Evolutionary conservation across 2,113 vertebrate genomes (phyloP), one percentile per base, ranked within the genome.

Genomic region (Centropus unirufus): DNA sequence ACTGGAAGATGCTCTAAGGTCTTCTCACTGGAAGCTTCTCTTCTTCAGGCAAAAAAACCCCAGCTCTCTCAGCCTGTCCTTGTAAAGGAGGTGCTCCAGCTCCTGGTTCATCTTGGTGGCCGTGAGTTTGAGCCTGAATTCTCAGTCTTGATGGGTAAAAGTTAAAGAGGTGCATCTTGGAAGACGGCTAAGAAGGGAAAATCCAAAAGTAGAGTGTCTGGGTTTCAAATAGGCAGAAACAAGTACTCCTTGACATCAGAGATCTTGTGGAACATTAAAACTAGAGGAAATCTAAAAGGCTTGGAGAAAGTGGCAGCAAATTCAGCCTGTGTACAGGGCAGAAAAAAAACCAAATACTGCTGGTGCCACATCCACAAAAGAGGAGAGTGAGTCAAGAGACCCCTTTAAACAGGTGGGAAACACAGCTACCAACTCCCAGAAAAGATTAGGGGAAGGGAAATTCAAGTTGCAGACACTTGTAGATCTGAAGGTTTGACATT

Each of bases 351-450:
- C 26, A 49, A 69, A 42, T 30, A 40, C 67, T 89, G 59, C 15
- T 19, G 62, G 26, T 80, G 34, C 21, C 46, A 44, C 27, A 13
- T 47, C 18, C 15, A 14, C 24, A 66, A 74, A 69, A 67, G 17
- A 14, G 63, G 44, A 36, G 0, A 44, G 4, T 0, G 8, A 74
- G 57, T 29, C 51, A 66, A 54, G 23, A 68, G 51, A 44, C 8
- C 6, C 12, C 29, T 49, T n/a, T 8, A 20, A 82, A 21, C 4
- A 63, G 0, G n/a, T n/a, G n/a, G 44, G 29, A 68, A 85, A 51
- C 0, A 0, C 14, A 54, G 21, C 8, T 26, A 36, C 14, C 19
- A 1, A 21, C 8, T 46, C 36, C 11, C 24, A 51, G 16, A 36
- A 77, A 55, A 69, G 24, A 34, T 17, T 0, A 4, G 8, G 19